These are phyloP conservation scores for Chiridota heheva DNA, from an alignment of 35 echinoderm and acorn worm genomes.

Conservation along the genomic window DNA sequence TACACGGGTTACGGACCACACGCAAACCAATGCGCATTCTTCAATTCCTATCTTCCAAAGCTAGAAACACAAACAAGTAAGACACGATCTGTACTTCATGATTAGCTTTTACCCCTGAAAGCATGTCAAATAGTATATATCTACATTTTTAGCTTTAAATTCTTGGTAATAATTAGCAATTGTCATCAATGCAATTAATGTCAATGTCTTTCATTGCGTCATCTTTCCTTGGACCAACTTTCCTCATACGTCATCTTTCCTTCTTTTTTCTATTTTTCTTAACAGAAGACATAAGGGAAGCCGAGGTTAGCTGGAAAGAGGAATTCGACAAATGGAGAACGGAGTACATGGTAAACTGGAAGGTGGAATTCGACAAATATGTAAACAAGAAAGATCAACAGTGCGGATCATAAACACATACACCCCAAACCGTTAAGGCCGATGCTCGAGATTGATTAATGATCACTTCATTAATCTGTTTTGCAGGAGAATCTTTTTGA, in stretches of 20 bases:
- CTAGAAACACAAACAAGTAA: constrained; percentile 89
- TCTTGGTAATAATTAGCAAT: no score
- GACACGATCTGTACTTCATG: no score
- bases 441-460: no score
- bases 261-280: background rate
- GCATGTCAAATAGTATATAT: no score
- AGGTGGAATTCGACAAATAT: constrained; percentile 88
- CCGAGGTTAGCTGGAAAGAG: constrained; percentile 87
- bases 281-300: constrained; percentile 87
- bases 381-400: constrained; percentile 74
- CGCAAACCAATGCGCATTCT: constrained; percentile 81
- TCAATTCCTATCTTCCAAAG: constrained; percentile 75
- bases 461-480: no score
- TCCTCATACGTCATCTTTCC: background rate
- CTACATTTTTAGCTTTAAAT: no score
- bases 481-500: no score
- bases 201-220: no score
- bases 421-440: no score
- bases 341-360: constrained; percentile 98
- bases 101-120: no score
- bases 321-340: constrained; percentile 92
- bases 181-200: no score
- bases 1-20: constrained; percentile 42
- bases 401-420: no score
- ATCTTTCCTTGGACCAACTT: background rate